Evolutionary conservation across 2,888 invertebrate genomes (phyloP).

Genomic region (Tipula confusa): DNA sequence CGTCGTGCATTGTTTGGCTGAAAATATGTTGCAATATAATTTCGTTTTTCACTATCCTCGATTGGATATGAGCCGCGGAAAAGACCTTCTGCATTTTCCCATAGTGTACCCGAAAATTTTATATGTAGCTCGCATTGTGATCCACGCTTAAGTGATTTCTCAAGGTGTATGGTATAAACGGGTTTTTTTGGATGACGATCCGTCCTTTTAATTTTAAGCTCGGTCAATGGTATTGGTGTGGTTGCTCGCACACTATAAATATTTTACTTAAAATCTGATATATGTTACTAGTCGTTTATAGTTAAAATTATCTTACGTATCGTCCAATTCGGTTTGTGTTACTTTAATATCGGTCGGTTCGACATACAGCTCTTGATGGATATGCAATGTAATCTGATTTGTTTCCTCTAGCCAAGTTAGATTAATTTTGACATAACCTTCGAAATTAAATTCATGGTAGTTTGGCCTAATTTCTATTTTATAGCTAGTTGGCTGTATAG

Average conservation of each 20-base stretch:
- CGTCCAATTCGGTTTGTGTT: constrained; percentile 39
- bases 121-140: constrained; percentile 60
- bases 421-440: constrained; percentile 65
- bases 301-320: constrained; percentile 45
- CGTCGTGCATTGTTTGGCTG: constrained; percentile 69
- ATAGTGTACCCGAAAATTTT: constrained; percentile 61
- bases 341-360: constrained; percentile 53
- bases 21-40: constrained; percentile 64
- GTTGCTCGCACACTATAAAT: constrained; percentile 37
- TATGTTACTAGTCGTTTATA: background rate
- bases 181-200: constrained; percentile 59
- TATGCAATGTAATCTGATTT: constrained; percentile 62
- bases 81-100: constrained; percentile 62
- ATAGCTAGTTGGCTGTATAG: constrained; percentile 63
- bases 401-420: constrained; percentile 61
- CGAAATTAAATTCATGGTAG: constrained; percentile 60
- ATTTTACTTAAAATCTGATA: background rate
- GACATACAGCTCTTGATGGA: constrained; percentile 61
- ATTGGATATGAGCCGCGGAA: constrained; percentile 63
- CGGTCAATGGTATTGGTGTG: constrained; percentile 39
- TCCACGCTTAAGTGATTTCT: constrained; percentile 55
- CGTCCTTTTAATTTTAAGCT: constrained; percentile 45
- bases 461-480: constrained; percentile 63
- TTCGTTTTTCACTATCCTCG: constrained; percentile 45
- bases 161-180: constrained; percentile 57